Evolutionary conservation across 2,888 invertebrate species (phyloP), one percentile per base, ranked within the genome.

Genomic region (Helicoverpa assulta): DNA sequence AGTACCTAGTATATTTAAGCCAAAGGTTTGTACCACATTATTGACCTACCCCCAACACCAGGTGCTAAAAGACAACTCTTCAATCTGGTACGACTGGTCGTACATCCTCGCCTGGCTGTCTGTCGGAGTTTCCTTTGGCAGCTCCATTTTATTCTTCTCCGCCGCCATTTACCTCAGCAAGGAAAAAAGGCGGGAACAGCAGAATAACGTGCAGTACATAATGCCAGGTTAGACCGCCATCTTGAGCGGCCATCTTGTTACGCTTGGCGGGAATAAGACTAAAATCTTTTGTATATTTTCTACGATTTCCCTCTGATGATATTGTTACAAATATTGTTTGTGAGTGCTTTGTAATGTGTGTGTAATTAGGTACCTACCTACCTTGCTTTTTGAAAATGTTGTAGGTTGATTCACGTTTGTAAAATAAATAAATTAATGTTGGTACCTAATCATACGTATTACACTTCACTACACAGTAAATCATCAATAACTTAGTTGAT

Each of bases 31-130:
- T 59, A 61, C 50, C 50, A 65, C 21, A 62, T 73, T 66, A 80
- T 67, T 85, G 76, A 84, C 74, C 63, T 61, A 64, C 65, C 61
- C 81, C 80, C 83, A 76, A 89, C 78, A 85, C 88, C 95, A 98
- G 97, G 97, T 97, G 78, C 96, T 98, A 90, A 97, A 97, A 95
- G 97, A 97, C 91, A 97, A 97, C 96, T 96, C 97, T 58, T 96
- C 96, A 85, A 96, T 97, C 82, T 96, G 96, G 96, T 98, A 98
- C 96, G 98, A 98, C 89, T 98, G 98, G 98, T 98, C 98, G 85
- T 98, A 98, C 96, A 97, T 98, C 89, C 96, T 98, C 83, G 97
- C 98, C 84, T 98, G 98, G 98, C 95, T 98, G 86, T 97, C 98
- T 74, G 98, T 98, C 76, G 97, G 96, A 70, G 97, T 97, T 85